Evolutionary conservation across 2,888 invertebrate species (phyloP), one percentile per base, ranked within the genome.

Genomic region (Lamellibrachia columna): DNA sequence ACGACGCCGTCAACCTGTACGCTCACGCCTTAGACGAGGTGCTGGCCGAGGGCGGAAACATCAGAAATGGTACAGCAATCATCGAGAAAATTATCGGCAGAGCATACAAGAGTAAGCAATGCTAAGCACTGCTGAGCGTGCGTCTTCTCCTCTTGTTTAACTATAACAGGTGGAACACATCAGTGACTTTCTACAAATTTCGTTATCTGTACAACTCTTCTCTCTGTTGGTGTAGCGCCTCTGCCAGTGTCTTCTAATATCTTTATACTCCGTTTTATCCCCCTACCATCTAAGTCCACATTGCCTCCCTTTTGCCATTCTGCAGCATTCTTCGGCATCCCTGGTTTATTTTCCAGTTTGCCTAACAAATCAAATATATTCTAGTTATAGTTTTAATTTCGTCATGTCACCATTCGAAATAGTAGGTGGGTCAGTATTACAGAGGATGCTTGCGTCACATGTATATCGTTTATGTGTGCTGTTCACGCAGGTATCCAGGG

Each of bases 401-500:
- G 75, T 1, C 4, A 22, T 75, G 15, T 11, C 6, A 75, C 2
- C 15, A 22, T 75, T 22, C 2, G 22, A 40, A 40, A 40, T 40
- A 40, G 0, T 0, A 75, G 6, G n/a, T 15, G 75, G 15, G n/a
- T 15, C 6, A 75, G n/a, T 22, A 2, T 15, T 6, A n/a, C 6
- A 15, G 75, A 22, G 75, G 22, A 22, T 75, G 75, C 15, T 75
- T 75, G 75, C 22, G n/a, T 75, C 75, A 15, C 15, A n/a, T 11
- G 75, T 75, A 6, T 22, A 75, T n/a, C 3, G 22, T 75, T 6
- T 15, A 75, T 15, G 2, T 75, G 75, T 75, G 2, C 22, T 75
- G 6, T n/a, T 75, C 75, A 28, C 53, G 0, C 95, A 99, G 99
- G 99, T 97, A 98, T 99, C 95, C 98, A 98, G 92, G 99, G 99